phyloP scores from a whole-genome alignment of 2,113 vertebrate genomes.

The Tragelaphus strepsiceros region DNA sequence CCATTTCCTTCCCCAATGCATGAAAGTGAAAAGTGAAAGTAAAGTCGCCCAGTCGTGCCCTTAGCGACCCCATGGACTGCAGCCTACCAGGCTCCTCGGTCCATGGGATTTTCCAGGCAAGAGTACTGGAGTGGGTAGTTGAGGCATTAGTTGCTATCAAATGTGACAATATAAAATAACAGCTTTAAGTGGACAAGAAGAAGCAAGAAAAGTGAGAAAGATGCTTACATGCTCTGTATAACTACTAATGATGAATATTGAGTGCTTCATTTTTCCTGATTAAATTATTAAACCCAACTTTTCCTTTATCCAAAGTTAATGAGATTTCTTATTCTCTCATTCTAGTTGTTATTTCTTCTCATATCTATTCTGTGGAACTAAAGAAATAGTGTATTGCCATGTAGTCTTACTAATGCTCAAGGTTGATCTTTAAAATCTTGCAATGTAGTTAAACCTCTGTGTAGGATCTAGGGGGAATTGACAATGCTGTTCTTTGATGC shows the following conservation, averaged over 20 bases:
- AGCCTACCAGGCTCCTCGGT: no score
- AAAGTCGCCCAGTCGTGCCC: no score
- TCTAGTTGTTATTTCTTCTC: conserved; percentile 27
- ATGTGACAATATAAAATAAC: conserved; percentile 41
- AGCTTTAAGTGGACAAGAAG: conserved; percentile 22
- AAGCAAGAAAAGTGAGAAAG: not conserved
- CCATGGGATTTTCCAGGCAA: no score
- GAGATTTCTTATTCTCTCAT: not conserved
- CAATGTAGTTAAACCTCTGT: conserved; percentile 38
- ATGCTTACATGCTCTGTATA: not conserved
- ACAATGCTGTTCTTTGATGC: conserved; percentile 43
- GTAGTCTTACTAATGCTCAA: conserved; percentile 39
- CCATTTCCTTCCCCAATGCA: no score
- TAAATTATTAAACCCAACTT: conserved; percentile 58
- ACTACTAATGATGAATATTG: not conserved
- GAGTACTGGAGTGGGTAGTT: no score
- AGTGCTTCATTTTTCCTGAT: conserved; percentile 50
- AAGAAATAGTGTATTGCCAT: conserved; percentile 10
- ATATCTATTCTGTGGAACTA: not conserved
- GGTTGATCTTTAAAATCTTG: not conserved
- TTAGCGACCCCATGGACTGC: no score
- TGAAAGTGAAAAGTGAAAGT: no score
- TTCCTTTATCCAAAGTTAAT: conserved; percentile 39
- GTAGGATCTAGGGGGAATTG: not conserved
- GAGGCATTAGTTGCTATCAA: conserved; percentile 51